Conservation (phyloP, 1,140 invertebrate species). For the Brevipalpus yothersi region DNA sequence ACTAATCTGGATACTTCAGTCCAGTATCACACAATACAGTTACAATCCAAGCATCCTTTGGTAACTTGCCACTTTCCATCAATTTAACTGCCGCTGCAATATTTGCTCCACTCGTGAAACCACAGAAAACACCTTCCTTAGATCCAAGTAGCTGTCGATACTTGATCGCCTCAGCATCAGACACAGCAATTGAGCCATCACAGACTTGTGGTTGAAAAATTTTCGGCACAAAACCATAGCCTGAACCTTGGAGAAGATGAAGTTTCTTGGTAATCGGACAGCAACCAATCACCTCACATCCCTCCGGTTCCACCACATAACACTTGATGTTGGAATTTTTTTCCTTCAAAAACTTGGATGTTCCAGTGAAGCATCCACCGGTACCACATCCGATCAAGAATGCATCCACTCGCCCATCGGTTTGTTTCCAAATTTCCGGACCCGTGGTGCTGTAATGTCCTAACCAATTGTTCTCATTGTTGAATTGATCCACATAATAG, state of each 20-base stretch:
- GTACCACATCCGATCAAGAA: constrained; percentile 15
- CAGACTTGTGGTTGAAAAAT: constrained; percentile 1
- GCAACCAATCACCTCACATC: constrained; percentile 2
- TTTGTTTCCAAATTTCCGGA: constrained; percentile 27
- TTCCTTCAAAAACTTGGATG: constrained; percentile 6
- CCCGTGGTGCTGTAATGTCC: constrained; percentile 21
- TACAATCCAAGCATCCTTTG: constrained; percentile 4
- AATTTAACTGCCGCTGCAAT: constrained; percentile 6
- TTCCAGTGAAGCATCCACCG: constrained; percentile 11
- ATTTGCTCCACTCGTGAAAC: constrained; percentile 5
- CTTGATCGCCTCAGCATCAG: constrained; percentile 6
- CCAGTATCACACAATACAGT: constrained; percentile 7
- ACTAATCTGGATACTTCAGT: constrained; percentile 6
- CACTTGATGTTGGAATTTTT: constrained; percentile 5
- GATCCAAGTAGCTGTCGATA: constrained; percentile 4
- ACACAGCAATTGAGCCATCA: constrained; percentile 5
- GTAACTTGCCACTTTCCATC: constrained; percentile 3
- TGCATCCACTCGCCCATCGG: constrained; percentile 16
- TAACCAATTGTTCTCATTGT: background rate
- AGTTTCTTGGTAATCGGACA: constrained; percentile 1
- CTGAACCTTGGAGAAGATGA: constrained; percentile 6
- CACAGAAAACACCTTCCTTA: constrained; percentile 6
- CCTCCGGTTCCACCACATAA: constrained; percentile 6
- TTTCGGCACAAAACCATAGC: constrained; percentile 3
- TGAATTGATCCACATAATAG: constrained; percentile 5